phyloP scores from a whole-genome alignment of 2,888 invertebrate species.

The Coelopa pilipes region DNA sequence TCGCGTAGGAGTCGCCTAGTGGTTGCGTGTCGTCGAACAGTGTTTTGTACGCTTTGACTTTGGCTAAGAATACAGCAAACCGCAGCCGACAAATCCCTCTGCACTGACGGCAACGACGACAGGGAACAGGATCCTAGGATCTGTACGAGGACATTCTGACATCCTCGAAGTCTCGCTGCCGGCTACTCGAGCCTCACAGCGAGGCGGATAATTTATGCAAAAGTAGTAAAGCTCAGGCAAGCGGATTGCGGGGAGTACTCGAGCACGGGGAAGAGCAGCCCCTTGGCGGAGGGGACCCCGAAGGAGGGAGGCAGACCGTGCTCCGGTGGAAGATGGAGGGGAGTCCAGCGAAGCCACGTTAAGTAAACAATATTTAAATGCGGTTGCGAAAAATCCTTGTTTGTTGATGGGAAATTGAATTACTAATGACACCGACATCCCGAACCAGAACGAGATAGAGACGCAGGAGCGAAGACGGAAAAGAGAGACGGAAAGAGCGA shows the following conservation, averaged over 20 bases:
- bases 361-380: slow-evolving; percentile 56
- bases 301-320: not conserved
- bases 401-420: slow-evolving; percentile 35
- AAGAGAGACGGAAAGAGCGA: not conserved
- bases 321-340: not conserved
- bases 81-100: not conserved
- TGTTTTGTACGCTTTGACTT: not conserved
- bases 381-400: slow-evolving; percentile 43
- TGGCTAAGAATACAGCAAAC: not conserved
- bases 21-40: not conserved
- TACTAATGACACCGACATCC: slow-evolving; percentile 27
- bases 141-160: too few species aligned
- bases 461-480: not conserved
- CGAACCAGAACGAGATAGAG: not conserved
- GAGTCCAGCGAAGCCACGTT: slow-evolving; percentile 1
- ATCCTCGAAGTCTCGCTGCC: too few species aligned
- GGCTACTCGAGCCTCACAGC: not conserved
- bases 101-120: not conserved
- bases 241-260: not conserved
- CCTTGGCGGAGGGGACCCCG: not conserved
- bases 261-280: not conserved
- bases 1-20: too few species aligned
- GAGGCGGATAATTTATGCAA: slow-evolving; percentile 1
- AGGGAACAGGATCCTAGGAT: not conserved
- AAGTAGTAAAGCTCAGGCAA: not conserved